A percentile compares a stretch with the other conserved stretches of the same genome.
Conservation (phyloP, 2,888 invertebrate species). For the Epinotia bilunana region DNA sequence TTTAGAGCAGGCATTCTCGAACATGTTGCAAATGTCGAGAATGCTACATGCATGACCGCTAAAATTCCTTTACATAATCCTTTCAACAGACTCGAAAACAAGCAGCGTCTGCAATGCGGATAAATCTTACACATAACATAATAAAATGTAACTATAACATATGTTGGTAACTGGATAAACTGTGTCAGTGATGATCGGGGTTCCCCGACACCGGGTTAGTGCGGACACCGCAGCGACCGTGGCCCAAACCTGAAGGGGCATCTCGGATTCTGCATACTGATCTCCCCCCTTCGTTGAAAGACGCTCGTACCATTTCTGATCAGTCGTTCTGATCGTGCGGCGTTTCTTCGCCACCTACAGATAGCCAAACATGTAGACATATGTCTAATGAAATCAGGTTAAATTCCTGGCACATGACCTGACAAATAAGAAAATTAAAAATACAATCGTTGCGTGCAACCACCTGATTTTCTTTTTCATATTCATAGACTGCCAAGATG, state of each 20-base stretch:
- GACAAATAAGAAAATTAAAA: slow-evolving; percentile 25
- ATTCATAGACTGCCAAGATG: slow-evolving; percentile 12
- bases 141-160: neutral
- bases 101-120: slow-evolving; percentile 41
- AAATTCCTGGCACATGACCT: slow-evolving; percentile 28
- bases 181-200: slow-evolving; percentile 6
- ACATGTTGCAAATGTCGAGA: slow-evolving; percentile 23
- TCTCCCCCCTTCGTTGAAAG: slow-evolving; percentile 68
- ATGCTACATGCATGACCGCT: slow-evolving; percentile 21
- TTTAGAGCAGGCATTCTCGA: neutral
- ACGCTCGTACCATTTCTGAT: slow-evolving; percentile 79
- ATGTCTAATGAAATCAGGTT: slow-evolving; percentile 8
- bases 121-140: slow-evolving; percentile 25
- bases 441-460: slow-evolving; percentile 30
- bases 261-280: slow-evolving; percentile 60
- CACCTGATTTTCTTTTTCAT: slow-evolving; percentile 20
- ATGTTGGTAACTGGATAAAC: neutral
- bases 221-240: slow-evolving; percentile 34
- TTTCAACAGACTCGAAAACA: slow-evolving; percentile 37
- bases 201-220: slow-evolving; percentile 46
- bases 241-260: slow-evolving; percentile 71
- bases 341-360: slow-evolving; percentile 70
- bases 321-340: slow-evolving; percentile 46
- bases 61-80: slow-evolving; percentile 32
- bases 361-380: slow-evolving; percentile 44